Evolutionary conservation across 2,888 invertebrate species (phyloP), one percentile per base, ranked within the genome.

Genomic region (Sicus ferrugineus): DNA sequence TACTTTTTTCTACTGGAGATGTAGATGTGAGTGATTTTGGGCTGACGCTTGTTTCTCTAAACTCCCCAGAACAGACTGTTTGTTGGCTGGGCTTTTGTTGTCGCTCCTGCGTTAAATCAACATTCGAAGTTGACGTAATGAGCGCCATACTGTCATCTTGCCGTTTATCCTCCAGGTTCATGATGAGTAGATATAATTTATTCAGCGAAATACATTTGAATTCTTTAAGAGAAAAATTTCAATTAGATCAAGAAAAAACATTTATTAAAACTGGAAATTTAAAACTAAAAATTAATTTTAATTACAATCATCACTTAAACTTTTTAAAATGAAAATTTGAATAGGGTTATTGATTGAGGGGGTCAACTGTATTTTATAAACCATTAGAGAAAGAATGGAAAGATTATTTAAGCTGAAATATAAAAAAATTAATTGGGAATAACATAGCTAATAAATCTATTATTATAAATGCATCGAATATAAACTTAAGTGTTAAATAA

Each of bases 121-220:
- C 3, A 23, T 11, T 54, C n/a, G 50, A 48, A 23, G 34, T 23
- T 23, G 63, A 26, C 5, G 30, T 34, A 42, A 21, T 42, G 3
- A 61, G 61, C 11, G 19, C 19, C 30, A 50, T 52, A 11, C 64
- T 64, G 31, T 7, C 50, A 6, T 64, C 21, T 7, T 48, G 31
- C 9, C 19, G 50, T 30, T 34, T 31, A 31, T 50, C 31, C 50
- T 48, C 50, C 64, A 50, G n/a, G 21, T 64, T 50, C 64, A 64
- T 64, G 30, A 21, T 30, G 31, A 48, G 30, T 54, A 23, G 28
- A 46, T n/a, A 16, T n/a, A 30, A 28, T 50, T 50, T 28, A 48
- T 16, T 30, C 50, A 31, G 19, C 31, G 31, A 50, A 64, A 64
- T 7, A 50, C 64, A 64, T 64, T 50, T 64, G 50, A 50, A 21